A percentile compares a stretch with the other conserved stretches of the same genome.
phyloP scores from a whole-genome alignment of 2,888 invertebrate genomes.

The Aspidapion aeneum region DNA sequence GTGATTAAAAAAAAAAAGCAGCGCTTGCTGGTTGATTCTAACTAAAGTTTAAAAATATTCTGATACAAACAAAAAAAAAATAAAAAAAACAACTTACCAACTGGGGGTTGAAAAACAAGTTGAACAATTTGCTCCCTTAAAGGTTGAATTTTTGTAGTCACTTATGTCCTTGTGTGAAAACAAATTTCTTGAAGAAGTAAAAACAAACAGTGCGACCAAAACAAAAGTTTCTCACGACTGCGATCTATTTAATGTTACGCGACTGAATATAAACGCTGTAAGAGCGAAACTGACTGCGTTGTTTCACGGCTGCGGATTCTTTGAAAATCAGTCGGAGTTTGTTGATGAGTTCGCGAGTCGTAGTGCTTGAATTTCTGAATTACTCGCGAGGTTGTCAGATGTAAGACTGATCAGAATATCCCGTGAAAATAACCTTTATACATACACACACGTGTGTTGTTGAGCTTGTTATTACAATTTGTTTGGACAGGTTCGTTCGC shows the following conservation, averaged over 20 bases:
- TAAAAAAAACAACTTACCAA: not conserved
- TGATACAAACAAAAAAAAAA: too few species aligned
- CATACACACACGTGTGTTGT: not conserved
- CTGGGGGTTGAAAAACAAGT: not conserved
- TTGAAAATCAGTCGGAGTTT: constrained; percentile 19
- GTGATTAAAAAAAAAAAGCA: too few species aligned
- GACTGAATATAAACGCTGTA: not conserved
- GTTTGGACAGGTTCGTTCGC: not conserved
- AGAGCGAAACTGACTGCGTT: constrained; percentile 14
- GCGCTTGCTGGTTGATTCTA: too few species aligned
- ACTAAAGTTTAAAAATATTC: too few species aligned
- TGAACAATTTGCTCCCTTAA: not conserved
- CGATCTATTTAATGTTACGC: not conserved
- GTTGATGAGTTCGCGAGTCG: constrained; percentile 15
- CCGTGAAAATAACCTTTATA: not conserved
- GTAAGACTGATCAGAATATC: constrained; percentile 10
- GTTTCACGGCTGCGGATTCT: constrained; percentile 19
- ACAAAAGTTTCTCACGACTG: not conserved
- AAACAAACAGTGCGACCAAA: not conserved
- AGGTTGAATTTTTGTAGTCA: not conserved
- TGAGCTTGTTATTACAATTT: not conserved
- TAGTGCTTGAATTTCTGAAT: constrained; percentile 22
- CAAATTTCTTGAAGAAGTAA: not conserved
- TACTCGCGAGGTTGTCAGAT: constrained; percentile 20
- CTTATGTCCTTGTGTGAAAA: not conserved